A percentile compares a stretch with the other conserved stretches of the same genome.
Conservation (phyloP, 1,140 invertebrate species). For the Bombus polaris region DNA sequence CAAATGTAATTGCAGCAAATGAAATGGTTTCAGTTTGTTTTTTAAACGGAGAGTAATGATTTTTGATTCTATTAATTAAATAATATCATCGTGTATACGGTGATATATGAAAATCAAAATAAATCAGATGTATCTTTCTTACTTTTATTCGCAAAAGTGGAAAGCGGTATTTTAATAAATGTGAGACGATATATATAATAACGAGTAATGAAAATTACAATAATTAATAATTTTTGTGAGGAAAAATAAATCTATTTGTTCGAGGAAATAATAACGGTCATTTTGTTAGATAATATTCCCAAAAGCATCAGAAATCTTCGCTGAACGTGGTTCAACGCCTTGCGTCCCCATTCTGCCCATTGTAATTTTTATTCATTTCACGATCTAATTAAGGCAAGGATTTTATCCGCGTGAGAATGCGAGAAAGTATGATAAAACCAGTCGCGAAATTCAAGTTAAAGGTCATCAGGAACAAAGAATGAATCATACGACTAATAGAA, state of each 20-base stretch:
- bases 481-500: not conserved
- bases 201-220: no score
- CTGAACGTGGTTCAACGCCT: not conserved
- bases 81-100: no score
- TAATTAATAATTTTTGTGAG: no score
- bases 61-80: no score
- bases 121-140: no score
- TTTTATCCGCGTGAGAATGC: not conserved
- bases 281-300: not conserved
- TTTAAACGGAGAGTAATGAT: no score
- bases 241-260: not conserved
- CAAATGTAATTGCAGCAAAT: no score
- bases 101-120: no score
- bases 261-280: not conserved
- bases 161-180: no score
- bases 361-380: not conserved
- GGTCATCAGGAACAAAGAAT: not conserved
- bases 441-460: not conserved
- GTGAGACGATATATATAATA: no score
- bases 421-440: constrained; percentile 1
- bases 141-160: no score
- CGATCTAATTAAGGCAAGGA: constrained; percentile 10
- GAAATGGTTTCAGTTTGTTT: no score
- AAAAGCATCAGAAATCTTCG: not conserved
- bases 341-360: not conserved